Base-by-base conservation (phyloP, 2,797 vertebrate species). In the Echeneis naucrates region DNA sequence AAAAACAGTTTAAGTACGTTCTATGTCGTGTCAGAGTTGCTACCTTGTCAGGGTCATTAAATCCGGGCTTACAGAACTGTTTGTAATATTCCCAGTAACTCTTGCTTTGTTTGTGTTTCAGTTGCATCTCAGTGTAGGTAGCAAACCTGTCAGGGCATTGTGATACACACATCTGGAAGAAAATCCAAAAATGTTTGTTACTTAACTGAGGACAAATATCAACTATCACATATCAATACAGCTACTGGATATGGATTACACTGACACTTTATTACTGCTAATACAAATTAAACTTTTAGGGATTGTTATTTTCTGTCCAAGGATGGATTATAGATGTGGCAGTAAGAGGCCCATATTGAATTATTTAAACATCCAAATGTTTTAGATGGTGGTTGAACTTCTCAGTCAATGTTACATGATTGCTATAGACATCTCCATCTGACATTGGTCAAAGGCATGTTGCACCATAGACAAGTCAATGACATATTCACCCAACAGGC, bases 81-180 rank as follows among this genome's bases (percentile, higher is more conserved):
- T 71, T 93, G 88, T 96, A 98, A 81, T 97, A 97, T 11, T 95
- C 92, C 96, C 96, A 98, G 77, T 92, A 87, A 52, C 85, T 91
- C 68, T 55, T 89, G 85, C 88, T 89, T 0, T 88, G 86, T 84
- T 82, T 83, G 89, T 94, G 91, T 17, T 91, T 88, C 76, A 94
- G 84, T 66, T 96, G 95, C 94, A 96, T 94, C 75, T 97, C 96
- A 53, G 94, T 76, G 87, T 96, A 98, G 10, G 96, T 96, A 78
- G 94, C 91, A 81, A 97, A 97, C 79, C 84, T 95, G 87, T 97
- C 95, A 26, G 97, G 97, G 84, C 96, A 98, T 88, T 92, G 94
- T 35, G 95, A 95, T 67, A 98, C 95, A 83, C 97, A 98, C 87
- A 97, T 94, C 97, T 98, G 88, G 38, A 83, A 23, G 50, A 55